A percentile compares a stretch with the other conserved stretches of the same genome.
Evolutionary conservation across 2,797 vertebrate genomes (phyloP).

Genomic region (Brachyalestes nurse): DNA sequence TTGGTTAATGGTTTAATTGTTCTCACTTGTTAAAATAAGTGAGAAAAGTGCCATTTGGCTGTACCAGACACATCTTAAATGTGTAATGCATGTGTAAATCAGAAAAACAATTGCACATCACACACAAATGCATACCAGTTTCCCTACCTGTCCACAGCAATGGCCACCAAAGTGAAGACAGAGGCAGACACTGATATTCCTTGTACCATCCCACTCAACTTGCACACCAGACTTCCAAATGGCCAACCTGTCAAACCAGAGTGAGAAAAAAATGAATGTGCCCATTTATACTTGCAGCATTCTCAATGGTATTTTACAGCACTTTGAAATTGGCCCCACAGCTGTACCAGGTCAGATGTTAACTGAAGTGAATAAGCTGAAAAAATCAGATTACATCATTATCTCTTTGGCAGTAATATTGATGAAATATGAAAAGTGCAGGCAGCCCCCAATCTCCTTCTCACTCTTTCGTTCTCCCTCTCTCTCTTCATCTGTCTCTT

Average conservation of each 20-base stretch:
- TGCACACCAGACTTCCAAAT: slow-evolving; percentile 89
- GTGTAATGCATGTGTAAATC: not conserved
- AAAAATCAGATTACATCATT: too few relatives aligned
- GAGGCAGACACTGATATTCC: slow-evolving; percentile 93
- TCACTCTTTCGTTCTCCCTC: not conserved
- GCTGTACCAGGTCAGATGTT: too few relatives aligned
- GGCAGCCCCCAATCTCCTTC: not conserved
- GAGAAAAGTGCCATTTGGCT: not conserved
- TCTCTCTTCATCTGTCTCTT: not conserved
- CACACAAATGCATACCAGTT: not conserved
- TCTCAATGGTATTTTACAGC: too few relatives aligned
- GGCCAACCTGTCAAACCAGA: slow-evolving; percentile 85
- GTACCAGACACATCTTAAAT: not conserved
- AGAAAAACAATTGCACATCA: not conserved
- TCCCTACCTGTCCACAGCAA: slow-evolving; percentile 89
- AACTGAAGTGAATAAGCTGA: too few relatives aligned
- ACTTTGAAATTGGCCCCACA: too few relatives aligned
- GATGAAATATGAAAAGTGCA: not conserved
- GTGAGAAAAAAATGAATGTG: not conserved
- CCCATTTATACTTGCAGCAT: too few relatives aligned
- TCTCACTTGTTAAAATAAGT: too few relatives aligned
- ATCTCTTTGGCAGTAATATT: too few relatives aligned
- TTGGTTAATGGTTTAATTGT: too few relatives aligned
- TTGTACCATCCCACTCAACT: slow-evolving; percentile 90
- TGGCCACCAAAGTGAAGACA: slow-evolving; percentile 92